Conservation (phyloP, 2,797 vertebrate genomes). For the Chanos chanos region DNA sequence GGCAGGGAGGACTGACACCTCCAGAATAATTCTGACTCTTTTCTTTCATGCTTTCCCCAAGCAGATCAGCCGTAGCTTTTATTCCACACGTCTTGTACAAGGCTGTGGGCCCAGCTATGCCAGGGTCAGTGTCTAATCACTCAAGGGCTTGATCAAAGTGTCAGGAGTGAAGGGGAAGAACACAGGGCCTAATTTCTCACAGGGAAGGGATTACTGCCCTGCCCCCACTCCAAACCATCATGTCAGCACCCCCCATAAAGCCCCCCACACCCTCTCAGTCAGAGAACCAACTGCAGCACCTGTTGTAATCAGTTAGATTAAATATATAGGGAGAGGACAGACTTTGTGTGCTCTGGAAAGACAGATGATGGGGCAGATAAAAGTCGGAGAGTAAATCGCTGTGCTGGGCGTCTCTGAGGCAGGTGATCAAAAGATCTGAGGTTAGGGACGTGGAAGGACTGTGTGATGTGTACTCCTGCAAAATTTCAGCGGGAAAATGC, state of each 20-base stretch:
- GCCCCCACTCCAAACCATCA: constrained; percentile 37
- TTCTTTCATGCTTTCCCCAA: constrained; percentile 63
- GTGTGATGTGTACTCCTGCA: constrained; percentile 40
- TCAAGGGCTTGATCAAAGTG: constrained; percentile 74
- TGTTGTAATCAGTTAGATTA: constrained; percentile 64
- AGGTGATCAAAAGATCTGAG: constrained; percentile 62
- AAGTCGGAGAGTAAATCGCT: constrained; percentile 57
- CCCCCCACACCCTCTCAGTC: constrained; percentile 19
- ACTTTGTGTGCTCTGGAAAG: constrained; percentile 48
- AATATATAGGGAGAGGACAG: constrained; percentile 53
- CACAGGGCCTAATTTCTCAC: constrained; percentile 63
- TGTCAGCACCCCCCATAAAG: constrained; percentile 32
- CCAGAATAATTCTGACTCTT: constrained; percentile 65
- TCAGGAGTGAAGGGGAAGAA: constrained; percentile 56
- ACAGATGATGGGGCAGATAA: constrained; percentile 60
- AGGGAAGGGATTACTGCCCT: constrained; percentile 64
- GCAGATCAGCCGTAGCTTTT: constrained; percentile 51
- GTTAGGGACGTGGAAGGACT: constrained; percentile 45
- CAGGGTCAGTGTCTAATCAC: constrained; percentile 75
- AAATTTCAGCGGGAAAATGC: constrained; percentile 56
- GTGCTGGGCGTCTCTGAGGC: constrained; percentile 49
- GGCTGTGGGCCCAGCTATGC: constrained; percentile 65
- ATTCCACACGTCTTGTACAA: constrained; percentile 54
- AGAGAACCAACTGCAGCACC: constrained; percentile 47
- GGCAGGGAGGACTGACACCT: constrained; percentile 65